Percentiles rank a stretch among this genome's conserved stretches.
phyloP scores from a whole-genome alignment of 1,140 invertebrate species.

The Pseudobourletiella spinata region DNA sequence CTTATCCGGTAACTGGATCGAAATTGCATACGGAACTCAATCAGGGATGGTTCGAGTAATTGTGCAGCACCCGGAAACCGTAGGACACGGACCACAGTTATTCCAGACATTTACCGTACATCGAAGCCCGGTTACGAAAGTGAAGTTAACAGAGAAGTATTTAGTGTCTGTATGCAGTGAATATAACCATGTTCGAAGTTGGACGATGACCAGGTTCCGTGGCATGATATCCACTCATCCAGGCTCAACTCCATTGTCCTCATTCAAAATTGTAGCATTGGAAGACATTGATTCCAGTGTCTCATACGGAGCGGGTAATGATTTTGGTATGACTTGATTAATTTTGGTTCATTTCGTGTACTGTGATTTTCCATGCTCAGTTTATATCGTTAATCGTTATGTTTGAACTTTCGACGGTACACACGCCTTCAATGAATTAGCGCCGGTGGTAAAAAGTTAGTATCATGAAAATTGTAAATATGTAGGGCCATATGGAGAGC shows the following conservation, averaged over 20 bases:
- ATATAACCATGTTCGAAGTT: slow-evolving; percentile 94
- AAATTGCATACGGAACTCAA: slow-evolving; percentile 96
- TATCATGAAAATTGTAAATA: neutral
- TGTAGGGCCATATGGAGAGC: slow-evolving; percentile 88
- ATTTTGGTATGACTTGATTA: slow-evolving; percentile 54
- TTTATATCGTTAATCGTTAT: too few relatives aligned
- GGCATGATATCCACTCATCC: slow-evolving; percentile 97
- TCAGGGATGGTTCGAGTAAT: slow-evolving; percentile 92
- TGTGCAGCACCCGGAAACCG: slow-evolving; percentile 89
- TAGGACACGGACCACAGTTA: slow-evolving; percentile 91
- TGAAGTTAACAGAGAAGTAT: slow-evolving; percentile 92
- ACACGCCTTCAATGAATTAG: too few relatives aligned
- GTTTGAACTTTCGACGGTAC: too few relatives aligned
- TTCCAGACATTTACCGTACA: slow-evolving; percentile 98
- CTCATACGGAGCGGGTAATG: slow-evolving; percentile 65
- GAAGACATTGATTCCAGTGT: slow-evolving; percentile 71
- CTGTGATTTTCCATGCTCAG: too few relatives aligned
- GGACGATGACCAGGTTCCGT: slow-evolving; percentile 90
- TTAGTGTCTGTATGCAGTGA: slow-evolving; percentile 94
- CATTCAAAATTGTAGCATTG: slow-evolving; percentile 88
- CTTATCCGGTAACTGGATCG: slow-evolving; percentile 96
- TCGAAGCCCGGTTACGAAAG: slow-evolving; percentile 88
- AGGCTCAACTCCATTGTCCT: slow-evolving; percentile 88
- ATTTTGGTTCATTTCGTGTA: too few relatives aligned
- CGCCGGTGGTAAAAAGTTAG: too few relatives aligned